Conservation (phyloP, 1,140 invertebrate genomes). For the Drosophila tristis region DNA sequence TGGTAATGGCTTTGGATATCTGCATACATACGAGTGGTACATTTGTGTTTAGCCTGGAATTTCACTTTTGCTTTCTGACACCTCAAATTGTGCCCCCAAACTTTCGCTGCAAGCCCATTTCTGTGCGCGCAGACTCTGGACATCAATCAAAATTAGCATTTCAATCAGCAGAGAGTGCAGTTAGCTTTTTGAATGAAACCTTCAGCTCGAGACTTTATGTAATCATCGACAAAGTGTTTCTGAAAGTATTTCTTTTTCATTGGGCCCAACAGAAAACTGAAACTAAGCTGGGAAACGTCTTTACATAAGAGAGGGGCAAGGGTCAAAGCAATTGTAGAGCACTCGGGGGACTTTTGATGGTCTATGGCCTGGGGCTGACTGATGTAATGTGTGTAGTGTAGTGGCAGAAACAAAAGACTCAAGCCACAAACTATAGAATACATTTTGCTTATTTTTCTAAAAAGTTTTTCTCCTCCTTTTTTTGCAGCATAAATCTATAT, state of each 20-base stretch:
- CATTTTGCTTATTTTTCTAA: conserved; percentile 17
- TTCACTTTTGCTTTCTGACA: conserved; percentile 75
- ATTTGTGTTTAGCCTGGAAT: conserved; percentile 33
- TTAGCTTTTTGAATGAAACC: conserved; percentile 28
- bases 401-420: conserved; percentile 55
- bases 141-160: conserved; percentile 81
- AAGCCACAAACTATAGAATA: conserved; percentile 39
- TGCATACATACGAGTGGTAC: conserved; percentile 13
- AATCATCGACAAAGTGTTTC: conserved; percentile 24
- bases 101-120: conserved; percentile 65
- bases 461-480: conserved; percentile 21
- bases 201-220: conserved; percentile 28
- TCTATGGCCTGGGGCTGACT: conserved; percentile 27
- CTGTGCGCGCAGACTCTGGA: conserved; percentile 23
- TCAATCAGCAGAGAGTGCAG: conserved; percentile 60
- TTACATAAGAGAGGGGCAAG: too few species aligned
- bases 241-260: conserved; percentile 33
- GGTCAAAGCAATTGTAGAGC: conserved; percentile 12
- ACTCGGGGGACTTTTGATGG: conserved; percentile 22
- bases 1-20: conserved; percentile 35
- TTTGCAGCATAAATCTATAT: conserved; percentile 25
- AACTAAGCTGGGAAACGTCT: too few species aligned
- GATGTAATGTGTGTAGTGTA: conserved; percentile 40
- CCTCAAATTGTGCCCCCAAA: conserved; percentile 54
- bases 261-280: too few species aligned